Evolutionary conservation across 2,797 vertebrate species (phyloP).

Genomic region (Tiaroga cobitis): DNA sequence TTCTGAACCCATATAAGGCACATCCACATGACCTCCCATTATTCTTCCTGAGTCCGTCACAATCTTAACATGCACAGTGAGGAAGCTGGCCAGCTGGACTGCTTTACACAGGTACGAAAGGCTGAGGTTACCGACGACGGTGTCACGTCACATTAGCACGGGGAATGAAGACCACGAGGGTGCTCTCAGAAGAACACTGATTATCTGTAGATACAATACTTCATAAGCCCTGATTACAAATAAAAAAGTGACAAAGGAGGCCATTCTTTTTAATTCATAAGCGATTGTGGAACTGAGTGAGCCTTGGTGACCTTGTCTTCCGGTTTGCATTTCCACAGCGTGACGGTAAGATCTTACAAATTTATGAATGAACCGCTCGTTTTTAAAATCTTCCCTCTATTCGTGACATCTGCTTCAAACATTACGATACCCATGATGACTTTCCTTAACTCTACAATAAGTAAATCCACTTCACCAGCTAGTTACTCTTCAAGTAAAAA

Average conservation of each 20-base stretch:
- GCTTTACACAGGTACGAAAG: conserved; percentile 48
- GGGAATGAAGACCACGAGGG: conserved; percentile 66
- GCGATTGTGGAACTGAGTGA: conserved; percentile 33
- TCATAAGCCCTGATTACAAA: conserved; percentile 1
- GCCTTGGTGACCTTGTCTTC: conserved; percentile 65
- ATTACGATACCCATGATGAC: neutral
- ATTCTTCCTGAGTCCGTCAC: conserved; percentile 53
- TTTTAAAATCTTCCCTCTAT: neutral
- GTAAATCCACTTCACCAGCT: neutral
- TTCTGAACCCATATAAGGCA: conserved; percentile 73
- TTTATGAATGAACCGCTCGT: neutral
- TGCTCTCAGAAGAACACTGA: conserved; percentile 56
- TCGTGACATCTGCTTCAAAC: neutral
- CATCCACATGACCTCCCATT: conserved; percentile 60
- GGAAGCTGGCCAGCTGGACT: conserved; percentile 56
- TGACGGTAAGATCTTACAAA: too few relatives aligned
- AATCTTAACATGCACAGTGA: conserved; percentile 23
- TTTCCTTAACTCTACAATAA: neutral
- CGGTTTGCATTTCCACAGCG: too few relatives aligned
- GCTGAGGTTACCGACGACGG: conserved; percentile 47
- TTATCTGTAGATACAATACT: conserved; percentile 30
- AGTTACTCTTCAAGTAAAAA: neutral
- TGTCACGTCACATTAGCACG: conserved; percentile 65
- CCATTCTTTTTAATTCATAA: neutral
- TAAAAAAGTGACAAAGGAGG: neutral